Evolutionary conservation across 2,113 vertebrate species (phyloP).

Genomic region (Charadrius vociferus): DNA sequence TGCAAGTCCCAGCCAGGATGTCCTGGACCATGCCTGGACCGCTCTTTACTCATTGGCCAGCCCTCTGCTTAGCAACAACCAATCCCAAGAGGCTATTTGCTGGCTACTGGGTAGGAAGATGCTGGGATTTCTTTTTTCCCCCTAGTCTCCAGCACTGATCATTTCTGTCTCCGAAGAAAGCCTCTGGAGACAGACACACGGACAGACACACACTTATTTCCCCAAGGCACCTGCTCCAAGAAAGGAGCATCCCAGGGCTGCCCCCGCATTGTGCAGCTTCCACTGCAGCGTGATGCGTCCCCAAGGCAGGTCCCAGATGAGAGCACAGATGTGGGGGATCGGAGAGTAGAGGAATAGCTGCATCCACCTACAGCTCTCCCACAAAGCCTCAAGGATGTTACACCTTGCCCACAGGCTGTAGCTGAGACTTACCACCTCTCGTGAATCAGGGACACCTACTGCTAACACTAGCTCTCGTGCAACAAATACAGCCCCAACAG

Average conservation of each 20-base stretch:
- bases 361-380: background rate
- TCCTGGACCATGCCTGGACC: background rate
- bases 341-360: background rate
- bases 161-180: slow-evolving; percentile 1
- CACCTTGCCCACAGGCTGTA: background rate
- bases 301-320: background rate
- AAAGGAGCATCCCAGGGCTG: background rate
- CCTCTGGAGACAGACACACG: background rate
- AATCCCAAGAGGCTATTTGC: background rate
- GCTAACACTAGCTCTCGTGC: background rate
- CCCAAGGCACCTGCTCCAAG: background rate
- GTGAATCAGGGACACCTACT: background rate
- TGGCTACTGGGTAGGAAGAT: background rate
- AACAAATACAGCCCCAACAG: background rate
- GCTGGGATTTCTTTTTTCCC: background rate
- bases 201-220: background rate
- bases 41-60: background rate
- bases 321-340: background rate
- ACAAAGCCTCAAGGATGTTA: background rate
- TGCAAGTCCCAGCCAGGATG: background rate
- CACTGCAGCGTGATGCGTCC: background rate
- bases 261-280: background rate
- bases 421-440: background rate
- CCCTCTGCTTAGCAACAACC: slow-evolving; percentile 21
- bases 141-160: background rate